Base-by-base conservation (phyloP, 2,113 vertebrate species). In the Sceloporus undulatus region DNA sequence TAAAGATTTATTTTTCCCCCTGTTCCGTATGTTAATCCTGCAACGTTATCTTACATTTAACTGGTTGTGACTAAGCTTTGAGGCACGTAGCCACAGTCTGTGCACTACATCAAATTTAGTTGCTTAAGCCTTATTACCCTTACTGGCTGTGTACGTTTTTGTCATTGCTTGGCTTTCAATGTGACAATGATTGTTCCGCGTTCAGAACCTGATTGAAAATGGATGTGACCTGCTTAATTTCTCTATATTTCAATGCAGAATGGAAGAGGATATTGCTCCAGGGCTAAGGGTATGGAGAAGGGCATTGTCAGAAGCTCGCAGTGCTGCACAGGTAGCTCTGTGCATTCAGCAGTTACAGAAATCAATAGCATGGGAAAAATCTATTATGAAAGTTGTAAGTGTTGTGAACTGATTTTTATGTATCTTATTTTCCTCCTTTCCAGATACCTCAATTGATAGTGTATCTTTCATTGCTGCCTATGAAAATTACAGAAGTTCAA, bases 351-450 rank as follows among this genome's bases (percentile, higher is more conserved):
- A 99, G 90, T 97, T 99, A 93, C 99, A 99, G 98, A 99, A 99
- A 97, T 98, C 98, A 87, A 99, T 99, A 94, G 99, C 99, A 87
- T 99, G 99, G 99, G 99, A 99, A 96, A 98, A 99, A 95, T 99
- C 99, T 90, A 99, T 99, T 97, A 99, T 99, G 99, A 99, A 99
- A 99, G 99, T 99, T 98, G 99, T 99, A 96, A 98, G 99, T 97
- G 94, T 74, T 93, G 90, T 94, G 70, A 95, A 82, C 79, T 89
- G 13, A 3, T 91, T 94, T 93, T 92, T 87, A 85, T 92, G 1
- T 95, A 84, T 92, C n/a, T 75, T 92, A 0, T 91, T 95, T 93
- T 90, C 87, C 68, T 75, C 77, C 27, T 86, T 93, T 0, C 89
- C 91, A 79, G 71, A 75, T 85, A 52, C 21, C 1, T 0, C 80